A percentile compares a stretch with the other conserved stretches of the same genome.
phyloP scores from a whole-genome alignment of 2,888 invertebrate genomes.

The Aphidius colemani region DNA sequence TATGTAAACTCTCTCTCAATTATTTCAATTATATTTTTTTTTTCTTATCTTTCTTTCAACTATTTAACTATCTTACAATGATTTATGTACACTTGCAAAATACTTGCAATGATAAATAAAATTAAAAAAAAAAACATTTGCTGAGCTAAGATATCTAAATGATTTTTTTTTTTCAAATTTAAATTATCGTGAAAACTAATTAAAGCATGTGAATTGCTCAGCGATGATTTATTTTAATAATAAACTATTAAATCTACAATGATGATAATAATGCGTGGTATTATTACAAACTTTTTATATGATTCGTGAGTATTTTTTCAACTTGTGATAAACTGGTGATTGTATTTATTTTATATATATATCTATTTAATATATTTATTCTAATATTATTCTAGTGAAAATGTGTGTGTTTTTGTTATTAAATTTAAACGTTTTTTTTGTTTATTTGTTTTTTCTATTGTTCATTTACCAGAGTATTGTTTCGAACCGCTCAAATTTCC shows the following conservation, averaged over 20 bases:
- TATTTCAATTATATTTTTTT: background rate
- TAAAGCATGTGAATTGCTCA: no score
- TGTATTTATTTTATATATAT: constrained; percentile 3
- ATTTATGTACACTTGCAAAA: background rate
- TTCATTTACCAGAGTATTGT: constrained; percentile 55
- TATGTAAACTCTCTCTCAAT: constrained; percentile 11
- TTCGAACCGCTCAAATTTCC: constrained; percentile 64
- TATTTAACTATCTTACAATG: constrained; percentile 24
- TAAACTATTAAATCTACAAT: no score
- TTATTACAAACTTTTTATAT: no score
- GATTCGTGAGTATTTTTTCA: no score
- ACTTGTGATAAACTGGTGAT: no score
- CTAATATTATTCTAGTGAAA: constrained; percentile 4
- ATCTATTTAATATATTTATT: constrained; percentile 15
- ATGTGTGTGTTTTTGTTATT: background rate
- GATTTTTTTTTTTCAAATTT: no score
- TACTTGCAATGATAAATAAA: no score
- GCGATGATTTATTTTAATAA: no score
- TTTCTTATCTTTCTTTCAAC: background rate
- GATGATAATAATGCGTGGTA: no score
- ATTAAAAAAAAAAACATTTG: no score
- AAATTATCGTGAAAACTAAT: no score
- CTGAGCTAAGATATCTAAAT: no score
- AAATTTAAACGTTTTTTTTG: constrained; percentile 8
- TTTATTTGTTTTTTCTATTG: constrained; percentile 9